Base-by-base conservation (phyloP, 2,113 vertebrate species). In the Hipposideros armiger region DNA sequence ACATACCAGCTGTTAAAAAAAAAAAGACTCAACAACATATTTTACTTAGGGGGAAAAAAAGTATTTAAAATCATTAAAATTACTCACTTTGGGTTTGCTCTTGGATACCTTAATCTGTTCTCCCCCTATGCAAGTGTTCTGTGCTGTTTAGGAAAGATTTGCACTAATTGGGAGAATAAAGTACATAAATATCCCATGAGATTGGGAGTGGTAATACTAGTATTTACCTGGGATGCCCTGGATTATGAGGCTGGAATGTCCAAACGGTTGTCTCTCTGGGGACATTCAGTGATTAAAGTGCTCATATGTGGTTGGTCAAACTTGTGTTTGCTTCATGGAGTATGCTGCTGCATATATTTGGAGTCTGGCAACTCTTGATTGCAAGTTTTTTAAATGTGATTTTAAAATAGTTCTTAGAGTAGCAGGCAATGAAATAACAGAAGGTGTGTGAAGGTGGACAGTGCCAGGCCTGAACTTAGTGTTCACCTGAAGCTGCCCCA, bases 131-230 rank as follows among this genome's bases (percentile, higher is more conserved):
- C 62, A 90, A 82, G 62, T 67, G 32, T 1, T 87, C 32, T 80
- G 60, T 77, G 85, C 72, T 67, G n/a, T 36, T 47, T 8, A 93
- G n/a, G 91, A 92, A 80, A 74, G 14, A 52, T 66, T 91, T 76
- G 83, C 15, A 20, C 5, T 45, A n/a, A 20, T 0, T 73, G 50
- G 56, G 36, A 72, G 66, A 82, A 89, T 82, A 91, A 81, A 90
- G 7, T 64, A 7, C 36, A 26, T 58, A 66, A 40, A 50, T 87
- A 78, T 72, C 42, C 11, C 26, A 4, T 0, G 15, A 32, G 32
- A 19, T n/a, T 47, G 62, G 50, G 64, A 7, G 19, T 78, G 56
- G 7, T 45, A 6, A 5, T 89, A 28, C 91, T 78, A 67, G 10
- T 58, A 47, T 69, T 32, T 3, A 36, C 36, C 36, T 36, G 36